A percentile compares a stretch with the other conserved stretches of the same genome.
These are phyloP conservation scores for Enteromius paludinosus DNA, from an alignment of 2,797 vertebrate genomes.

Conservation along the genomic window DNA sequence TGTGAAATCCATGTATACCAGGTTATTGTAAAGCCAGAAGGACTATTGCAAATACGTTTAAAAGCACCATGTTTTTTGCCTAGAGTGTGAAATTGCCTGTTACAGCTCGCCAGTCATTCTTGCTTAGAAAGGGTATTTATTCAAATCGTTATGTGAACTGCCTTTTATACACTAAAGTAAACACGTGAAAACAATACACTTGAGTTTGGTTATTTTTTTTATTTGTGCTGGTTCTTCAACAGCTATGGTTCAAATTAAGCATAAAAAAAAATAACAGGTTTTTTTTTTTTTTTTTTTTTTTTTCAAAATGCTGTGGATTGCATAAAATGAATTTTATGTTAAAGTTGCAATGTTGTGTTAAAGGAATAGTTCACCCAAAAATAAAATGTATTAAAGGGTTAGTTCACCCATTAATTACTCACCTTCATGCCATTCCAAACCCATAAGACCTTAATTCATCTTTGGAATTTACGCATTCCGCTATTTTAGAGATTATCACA, in stretches of 20 bases:
- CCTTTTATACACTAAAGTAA: neutral
- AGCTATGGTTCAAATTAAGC: neutral
- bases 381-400: no score
- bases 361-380: neutral
- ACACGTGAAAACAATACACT: neutral
- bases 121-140: conserved; percentile 7
- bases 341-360: neutral
- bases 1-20: neutral
- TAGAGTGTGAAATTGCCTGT: conserved; percentile 6
- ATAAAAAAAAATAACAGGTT: neutral
- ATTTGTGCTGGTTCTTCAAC: neutral
- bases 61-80: neutral
- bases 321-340: neutral
- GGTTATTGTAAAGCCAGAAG: neutral
- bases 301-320: neutral
- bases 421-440: no score
- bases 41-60: conserved; percentile 12
- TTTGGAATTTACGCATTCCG: no score
- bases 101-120: neutral
- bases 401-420: no score
- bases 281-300: no score
- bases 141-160: neutral
- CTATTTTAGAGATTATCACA: no score
- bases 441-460: no score
- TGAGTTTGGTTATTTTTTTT: conserved; percentile 1